Evolutionary conservation across 2,888 invertebrate species (phyloP).

Genomic region (Trilocha varians): DNA sequence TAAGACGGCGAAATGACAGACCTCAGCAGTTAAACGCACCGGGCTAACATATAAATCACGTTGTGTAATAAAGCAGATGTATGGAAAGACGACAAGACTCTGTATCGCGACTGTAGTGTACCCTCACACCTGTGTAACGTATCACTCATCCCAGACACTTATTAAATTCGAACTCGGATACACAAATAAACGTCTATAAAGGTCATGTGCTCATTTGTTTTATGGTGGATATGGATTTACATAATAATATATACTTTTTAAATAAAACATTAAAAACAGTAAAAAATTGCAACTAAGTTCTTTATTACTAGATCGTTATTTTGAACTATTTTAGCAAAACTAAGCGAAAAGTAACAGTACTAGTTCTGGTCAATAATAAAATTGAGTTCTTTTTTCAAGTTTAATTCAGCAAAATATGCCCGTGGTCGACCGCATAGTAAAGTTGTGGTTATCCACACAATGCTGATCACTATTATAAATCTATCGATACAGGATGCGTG

Average conservation of each 20-base stretch:
- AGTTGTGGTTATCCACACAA: too few species aligned
- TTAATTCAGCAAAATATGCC: too few species aligned
- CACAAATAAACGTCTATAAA: not conserved
- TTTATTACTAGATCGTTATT: too few species aligned
- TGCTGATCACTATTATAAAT: too few species aligned
- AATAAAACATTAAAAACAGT: too few species aligned
- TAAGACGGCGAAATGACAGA: slow-evolving; percentile 68
- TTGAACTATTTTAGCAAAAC: too few species aligned
- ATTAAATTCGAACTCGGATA: slow-evolving; percentile 41
- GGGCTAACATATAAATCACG: slow-evolving; percentile 65
- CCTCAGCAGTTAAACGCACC: slow-evolving; percentile 69
- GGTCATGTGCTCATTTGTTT: not conserved
- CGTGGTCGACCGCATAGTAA: too few species aligned
- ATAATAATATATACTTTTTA: not conserved
- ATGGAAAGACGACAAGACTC: slow-evolving; percentile 40
- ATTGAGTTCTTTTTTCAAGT: too few species aligned
- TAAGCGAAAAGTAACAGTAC: too few species aligned
- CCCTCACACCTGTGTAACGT: slow-evolving; percentile 42
- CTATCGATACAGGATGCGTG: too few species aligned
- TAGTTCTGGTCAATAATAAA: too few species aligned
- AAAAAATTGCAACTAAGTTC: too few species aligned
- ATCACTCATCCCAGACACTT: slow-evolving; percentile 63
- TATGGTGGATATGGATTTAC: not conserved
- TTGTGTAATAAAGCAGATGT: slow-evolving; percentile 63
- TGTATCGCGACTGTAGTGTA: slow-evolving; percentile 15